Base-by-base conservation (phyloP, 2,797 vertebrate species). In the Coregonus ussuriensis region DNA sequence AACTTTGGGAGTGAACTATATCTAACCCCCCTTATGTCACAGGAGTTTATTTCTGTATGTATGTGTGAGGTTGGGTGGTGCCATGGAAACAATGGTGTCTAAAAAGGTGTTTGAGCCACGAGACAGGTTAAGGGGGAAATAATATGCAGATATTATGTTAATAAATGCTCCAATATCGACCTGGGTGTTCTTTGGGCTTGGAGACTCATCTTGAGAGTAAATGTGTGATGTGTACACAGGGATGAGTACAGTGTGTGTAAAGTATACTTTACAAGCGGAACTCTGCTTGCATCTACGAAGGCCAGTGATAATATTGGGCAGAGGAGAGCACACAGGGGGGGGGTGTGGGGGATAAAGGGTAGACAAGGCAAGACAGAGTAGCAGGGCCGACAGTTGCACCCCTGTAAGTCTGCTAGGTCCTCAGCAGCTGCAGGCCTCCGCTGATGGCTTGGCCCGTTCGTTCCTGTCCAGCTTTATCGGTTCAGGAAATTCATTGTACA, bases 401-500 rank as follows among this genome's bases (percentile, higher is more conserved):
- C 78, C 81, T 76, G 51, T 63, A 76, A 80, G 79, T 87, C 89
- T 85, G 86, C 84, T 74, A 91, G 91, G 89, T 90, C 92, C 93
- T 99, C 97, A 99, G 96, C 98, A 99, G 94, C 97, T 99, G 95
- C 97, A 98, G 92, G 93, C 94, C 89, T 99, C 97, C 0, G 95
- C 95, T 52, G 97, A 95, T 69, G 95, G 91, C 94, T 98, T 99
- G 88, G 96, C 95, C 88, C 96, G 95, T 89, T 98, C 97, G 0
- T 96, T 98, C 94, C 97, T 96, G 93, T 97, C 97, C 94, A 99
- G 95, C 94, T 98, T 99, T 90, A 99, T 99, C 15, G 98, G 98
- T 89, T 99, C 98, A 0, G 98, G 98, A 88, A 99, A 99, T 93
- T 99, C 98, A 0, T 98, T 99, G 95, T 99, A 99, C 93, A 99